These are phyloP conservation scores for Tanytarsus gracilentus DNA, from an alignment of 2,888 invertebrate genomes.

Conservation along the genomic window DNA sequence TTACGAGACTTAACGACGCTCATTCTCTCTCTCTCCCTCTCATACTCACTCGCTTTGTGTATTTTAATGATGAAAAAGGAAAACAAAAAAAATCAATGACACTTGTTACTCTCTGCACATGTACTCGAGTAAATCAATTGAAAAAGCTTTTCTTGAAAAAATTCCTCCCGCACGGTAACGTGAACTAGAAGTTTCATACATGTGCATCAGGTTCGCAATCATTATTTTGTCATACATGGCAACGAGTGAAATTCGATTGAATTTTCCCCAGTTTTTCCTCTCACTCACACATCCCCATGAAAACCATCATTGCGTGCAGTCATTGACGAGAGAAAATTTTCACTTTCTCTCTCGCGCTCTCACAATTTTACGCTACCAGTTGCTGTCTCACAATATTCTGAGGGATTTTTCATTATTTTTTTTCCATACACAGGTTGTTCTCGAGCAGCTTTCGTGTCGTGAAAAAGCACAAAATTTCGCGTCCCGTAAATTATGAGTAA, in stretches of 20 bases:
- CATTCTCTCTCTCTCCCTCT: not conserved
- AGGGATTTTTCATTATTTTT: too few relatives aligned
- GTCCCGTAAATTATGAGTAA: conserved; percentile 10
- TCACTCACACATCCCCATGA: not conserved
- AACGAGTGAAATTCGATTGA: not conserved
- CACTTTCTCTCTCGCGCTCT: too few relatives aligned
- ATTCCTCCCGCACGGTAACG: too few relatives aligned
- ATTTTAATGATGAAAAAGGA: conserved; percentile 3
- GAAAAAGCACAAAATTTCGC: conserved; percentile 18
- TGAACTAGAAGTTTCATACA: too few relatives aligned
- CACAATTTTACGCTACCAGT: too few relatives aligned
- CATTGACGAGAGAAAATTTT: not conserved
- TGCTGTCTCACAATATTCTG: too few relatives aligned
- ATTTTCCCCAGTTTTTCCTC: not conserved
- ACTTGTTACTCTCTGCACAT: too few relatives aligned
- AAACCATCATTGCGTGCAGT: not conserved
- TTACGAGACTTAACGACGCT: too few relatives aligned
- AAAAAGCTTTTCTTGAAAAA: too few relatives aligned
- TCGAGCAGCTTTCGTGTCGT: conserved; percentile 25
- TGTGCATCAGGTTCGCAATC: not conserved
- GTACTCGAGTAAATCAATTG: too few relatives aligned
- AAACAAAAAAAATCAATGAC: conserved; percentile 1
- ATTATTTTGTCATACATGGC: not conserved
- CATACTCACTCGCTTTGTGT: not conserved
- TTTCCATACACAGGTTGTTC: conserved; percentile 20